Evolutionary conservation across 92 coral and sea anemone species (phyloP), one percentile per base, ranked within the genome.

Genomic region (Paragorgia papillata): DNA sequence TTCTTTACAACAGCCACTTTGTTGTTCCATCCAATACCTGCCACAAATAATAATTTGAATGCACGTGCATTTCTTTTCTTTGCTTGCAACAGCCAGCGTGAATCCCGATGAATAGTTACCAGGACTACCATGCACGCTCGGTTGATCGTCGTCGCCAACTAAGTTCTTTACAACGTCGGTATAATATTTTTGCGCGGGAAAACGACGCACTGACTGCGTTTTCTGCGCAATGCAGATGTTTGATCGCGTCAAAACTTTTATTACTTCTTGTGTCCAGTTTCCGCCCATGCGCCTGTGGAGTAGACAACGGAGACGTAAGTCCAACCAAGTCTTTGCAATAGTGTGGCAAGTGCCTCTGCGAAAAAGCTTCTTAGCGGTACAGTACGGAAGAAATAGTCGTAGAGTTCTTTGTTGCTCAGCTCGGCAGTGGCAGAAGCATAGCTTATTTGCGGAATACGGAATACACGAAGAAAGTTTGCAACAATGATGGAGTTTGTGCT

Each of bases 21-120:
- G 30, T 88, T 87, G 60, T 97, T 94, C 98, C 98, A 94, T 31
- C 89, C 90, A 76, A 91, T 89, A 62, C 98, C 91, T 3, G 94
- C 98, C n/a, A 94, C 87, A 86, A 90, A 88, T 3, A 79, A 79
- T 73, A 94, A 84, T 41, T 87, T 70, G 22, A 49, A 51, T 7
- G 46, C 61, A 10, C 30, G 61, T 55, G 25, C 6, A 8, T 14
- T 55, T 55, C 61, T 6, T 51, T 51, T 51, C 58, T 51, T 51
- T 6, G 58, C 58, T 6, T 17, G 8, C n/a, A 51, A 51, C 58
- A 51, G 17, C 3, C 58, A 6, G 17, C n/a, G 58, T 17, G 58
- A 51, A 22, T 51, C 58, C 7, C 58, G 58, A 3, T 51, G 58
- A 22, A 51, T 51, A 5, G 58, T 51, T 51, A 51, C 58, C 5